phyloP scores from a whole-genome alignment of 2,888 invertebrate genomes.

The Euclidia mi region DNA sequence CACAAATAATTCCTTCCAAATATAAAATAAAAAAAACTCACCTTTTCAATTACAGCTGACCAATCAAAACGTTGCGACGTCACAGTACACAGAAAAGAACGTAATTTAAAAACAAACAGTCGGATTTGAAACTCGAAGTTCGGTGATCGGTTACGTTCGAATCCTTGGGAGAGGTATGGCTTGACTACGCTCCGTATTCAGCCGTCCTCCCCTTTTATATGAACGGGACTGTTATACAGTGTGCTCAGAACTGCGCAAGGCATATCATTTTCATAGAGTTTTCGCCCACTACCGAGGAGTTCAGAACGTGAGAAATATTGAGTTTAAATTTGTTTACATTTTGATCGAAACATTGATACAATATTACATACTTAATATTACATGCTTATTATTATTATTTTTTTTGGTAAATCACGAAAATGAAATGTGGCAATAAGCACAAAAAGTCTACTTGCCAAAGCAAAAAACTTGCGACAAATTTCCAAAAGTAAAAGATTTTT shows the following conservation, averaged over 20 bases:
- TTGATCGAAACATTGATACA: no score
- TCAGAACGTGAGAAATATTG: no score
- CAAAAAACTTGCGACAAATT: no score
- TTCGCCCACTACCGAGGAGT: conserved; percentile 5
- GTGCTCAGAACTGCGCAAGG: conserved; percentile 35
- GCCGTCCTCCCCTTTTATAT: conserved; percentile 62
- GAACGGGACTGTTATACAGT: conserved; percentile 59
- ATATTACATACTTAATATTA: no score
- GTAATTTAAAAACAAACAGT: conserved; percentile 52
- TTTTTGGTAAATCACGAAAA: no score
- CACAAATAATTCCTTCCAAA: conserved; percentile 17
- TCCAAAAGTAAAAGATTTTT: no score
- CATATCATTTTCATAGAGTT: conserved; percentile 22
- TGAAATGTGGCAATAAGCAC: no score
- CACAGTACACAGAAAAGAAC: conserved; percentile 52
- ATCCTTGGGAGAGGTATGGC: conserved; percentile 56
- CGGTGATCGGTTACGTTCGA: conserved; percentile 45
- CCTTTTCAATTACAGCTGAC: conserved; percentile 40
- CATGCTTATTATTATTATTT: no score
- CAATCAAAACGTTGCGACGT: conserved; percentile 44
- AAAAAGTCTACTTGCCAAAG: no score
- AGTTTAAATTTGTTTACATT: no score
- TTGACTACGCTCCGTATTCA: conserved; percentile 64
- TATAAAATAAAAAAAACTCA: conserved; percentile 33
- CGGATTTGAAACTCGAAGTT: conserved; percentile 38